Base-by-base conservation (phyloP, 2,797 vertebrate genomes). In the Lithobates sylvaticus region DNA sequence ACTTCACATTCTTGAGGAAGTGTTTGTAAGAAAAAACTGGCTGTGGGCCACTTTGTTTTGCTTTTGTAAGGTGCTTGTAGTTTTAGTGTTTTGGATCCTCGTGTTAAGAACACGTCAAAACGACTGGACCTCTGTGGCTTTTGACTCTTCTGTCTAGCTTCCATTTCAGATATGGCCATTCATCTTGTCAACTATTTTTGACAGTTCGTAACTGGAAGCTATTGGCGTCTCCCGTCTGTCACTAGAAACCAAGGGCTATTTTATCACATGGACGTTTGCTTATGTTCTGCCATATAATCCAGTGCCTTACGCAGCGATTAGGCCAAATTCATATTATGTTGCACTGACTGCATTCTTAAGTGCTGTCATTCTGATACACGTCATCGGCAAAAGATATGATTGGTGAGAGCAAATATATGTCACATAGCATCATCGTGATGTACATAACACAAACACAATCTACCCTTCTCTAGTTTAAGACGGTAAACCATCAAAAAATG, bases 181-280 rank as follows among this genome's bases (percentile, higher is more conserved):
- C 87, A 89, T 89, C 79, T 90, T 44, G 29, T 36, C 39, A 39
- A 87, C 88, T 93, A 81, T 91, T 93, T 93, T 89, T 86, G 89
- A 93, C 93, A 81, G 64, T 84, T 83, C 79, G 72, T 74, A 87
- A 89, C 83, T 86, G 88, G 75, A 90, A 85, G 89, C 68, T 89
- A 65, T 86, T 91, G 88, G 88, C 85, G 88, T 76, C 90, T 89
- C 89, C 89, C 90, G 89, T 88, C 82, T 86, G 79, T 76, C 88
- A 87, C 81, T 70, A 77, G 86, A 84, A 90, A 85, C 68, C 44
- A 87, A 36, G 72, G 36, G 34, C 68, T 88, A 87, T 84, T 89
- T 76, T 83, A 78, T 85, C 84, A 90, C 89, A 87, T 0, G 21
- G 86, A 26, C 65, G 34, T 58, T 73, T 36, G 69, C 78, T 58